Evolutionary conservation across 2,113 vertebrate species (phyloP).

Genomic region (Hyla sarda): DNA sequence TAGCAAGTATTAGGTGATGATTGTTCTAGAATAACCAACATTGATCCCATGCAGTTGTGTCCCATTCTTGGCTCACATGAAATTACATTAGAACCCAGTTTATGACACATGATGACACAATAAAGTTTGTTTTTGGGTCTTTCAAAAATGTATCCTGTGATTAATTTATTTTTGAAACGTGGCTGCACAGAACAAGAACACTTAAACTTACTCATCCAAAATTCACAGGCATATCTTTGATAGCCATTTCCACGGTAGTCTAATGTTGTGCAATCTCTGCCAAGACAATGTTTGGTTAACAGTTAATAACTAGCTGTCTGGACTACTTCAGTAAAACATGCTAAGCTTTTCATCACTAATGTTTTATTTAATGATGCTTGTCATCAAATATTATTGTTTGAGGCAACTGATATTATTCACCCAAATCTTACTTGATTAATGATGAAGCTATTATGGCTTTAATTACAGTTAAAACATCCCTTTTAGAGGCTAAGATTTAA

Average conservation of each 20-base stretch:
- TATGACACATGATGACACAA: no score
- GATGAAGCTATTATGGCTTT: constrained; percentile 46
- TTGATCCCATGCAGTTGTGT: no score
- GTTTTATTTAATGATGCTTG: constrained; percentile 82
- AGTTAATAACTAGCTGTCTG: constrained; percentile 80
- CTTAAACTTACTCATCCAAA: neutral
- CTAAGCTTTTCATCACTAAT: constrained; percentile 76
- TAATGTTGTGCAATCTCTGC: constrained; percentile 68
- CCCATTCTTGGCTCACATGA: no score
- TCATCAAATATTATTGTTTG: constrained; percentile 78
- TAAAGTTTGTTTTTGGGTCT: neutral
- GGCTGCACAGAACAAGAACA: neutral
- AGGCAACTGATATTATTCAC: constrained; percentile 70
- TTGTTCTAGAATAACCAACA: no score
- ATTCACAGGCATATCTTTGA: constrained; percentile 25
- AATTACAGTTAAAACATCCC: constrained; percentile 35
- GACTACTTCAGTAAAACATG: constrained; percentile 75
- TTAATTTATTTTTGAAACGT: neutral
- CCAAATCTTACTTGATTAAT: constrained; percentile 58
- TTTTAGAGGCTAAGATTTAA: constrained; percentile 15
- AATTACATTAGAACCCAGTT: no score
- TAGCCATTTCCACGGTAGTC: constrained; percentile 56
- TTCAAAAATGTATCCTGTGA: neutral
- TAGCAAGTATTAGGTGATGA: no score
- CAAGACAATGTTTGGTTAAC: constrained; percentile 76